phyloP scores from a whole-genome alignment of 2,113 vertebrate species.

The Burhinus oedicnemus region DNA sequence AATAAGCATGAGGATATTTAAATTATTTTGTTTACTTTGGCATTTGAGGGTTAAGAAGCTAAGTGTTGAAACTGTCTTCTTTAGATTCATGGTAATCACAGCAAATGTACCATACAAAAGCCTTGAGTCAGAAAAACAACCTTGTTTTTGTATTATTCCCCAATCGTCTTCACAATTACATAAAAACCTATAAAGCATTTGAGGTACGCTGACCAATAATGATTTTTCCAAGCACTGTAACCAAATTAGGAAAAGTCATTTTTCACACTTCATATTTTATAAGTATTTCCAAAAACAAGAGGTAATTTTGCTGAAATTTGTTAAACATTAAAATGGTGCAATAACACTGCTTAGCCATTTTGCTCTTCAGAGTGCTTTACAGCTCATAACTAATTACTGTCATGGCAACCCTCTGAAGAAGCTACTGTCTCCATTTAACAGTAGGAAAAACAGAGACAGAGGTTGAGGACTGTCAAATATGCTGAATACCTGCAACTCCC shows the following conservation, averaged over 20 bases:
- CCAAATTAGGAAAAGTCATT: neutral
- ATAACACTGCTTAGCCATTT: neutral
- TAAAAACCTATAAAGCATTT: neutral
- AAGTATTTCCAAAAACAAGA: neutral
- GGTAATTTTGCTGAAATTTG: neutral
- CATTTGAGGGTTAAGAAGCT: slow-evolving; percentile 16
- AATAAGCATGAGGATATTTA: neutral
- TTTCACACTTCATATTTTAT: slow-evolving; percentile 3
- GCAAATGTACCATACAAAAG: slow-evolving; percentile 23
- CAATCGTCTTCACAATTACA: neutral
- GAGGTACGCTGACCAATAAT: neutral
- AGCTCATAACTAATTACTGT: neutral
- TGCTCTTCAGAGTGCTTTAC: neutral
- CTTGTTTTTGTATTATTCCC: slow-evolving; percentile 16
- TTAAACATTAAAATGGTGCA: neutral
- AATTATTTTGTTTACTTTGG: slow-evolving; percentile 14
- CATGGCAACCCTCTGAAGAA: neutral
- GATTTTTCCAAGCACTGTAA: slow-evolving; percentile 1
- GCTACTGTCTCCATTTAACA: neutral
- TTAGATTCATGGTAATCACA: slow-evolving; percentile 49
- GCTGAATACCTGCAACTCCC: neutral
- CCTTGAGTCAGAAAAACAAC: slow-evolving; percentile 3
- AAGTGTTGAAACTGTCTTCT: slow-evolving; percentile 6
- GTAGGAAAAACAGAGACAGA: neutral
- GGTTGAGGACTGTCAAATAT: neutral